phyloP scores from a whole-genome alignment of 2,888 invertebrate species.

The Campoletis raptor region DNA sequence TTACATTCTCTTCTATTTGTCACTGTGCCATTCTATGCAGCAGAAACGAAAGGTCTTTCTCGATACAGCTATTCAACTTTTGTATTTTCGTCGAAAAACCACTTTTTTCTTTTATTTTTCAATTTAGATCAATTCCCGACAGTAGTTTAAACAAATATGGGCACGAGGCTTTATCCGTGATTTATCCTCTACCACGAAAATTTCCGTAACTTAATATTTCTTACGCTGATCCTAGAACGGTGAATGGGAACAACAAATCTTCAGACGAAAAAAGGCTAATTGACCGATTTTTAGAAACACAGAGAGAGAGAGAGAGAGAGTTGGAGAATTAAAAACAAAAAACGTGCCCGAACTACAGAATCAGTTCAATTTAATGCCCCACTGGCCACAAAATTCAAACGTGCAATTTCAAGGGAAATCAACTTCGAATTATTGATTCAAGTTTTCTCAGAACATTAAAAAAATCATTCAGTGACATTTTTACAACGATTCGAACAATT shows the following conservation, averaged over 20 bases:
- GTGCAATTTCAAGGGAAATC: constrained; percentile 73
- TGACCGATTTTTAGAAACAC: constrained; percentile 45
- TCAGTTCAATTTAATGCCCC: constrained; percentile 78
- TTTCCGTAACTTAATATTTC: background rate
- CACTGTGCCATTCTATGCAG: background rate
- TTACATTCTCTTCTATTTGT: background rate
- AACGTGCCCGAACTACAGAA: constrained; percentile 66
- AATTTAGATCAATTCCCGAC: background rate
- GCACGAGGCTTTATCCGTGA: background rate
- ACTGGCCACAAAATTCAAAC: constrained; percentile 79
- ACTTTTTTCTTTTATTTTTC: background rate
- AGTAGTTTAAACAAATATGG: background rate
- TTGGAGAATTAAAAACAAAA: constrained; percentile 59
- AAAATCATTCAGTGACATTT: constrained; percentile 2
- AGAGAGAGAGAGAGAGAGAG: constrained; percentile 54
- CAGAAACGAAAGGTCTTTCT: background rate
- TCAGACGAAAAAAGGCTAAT: constrained; percentile 23
- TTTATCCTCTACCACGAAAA: background rate
- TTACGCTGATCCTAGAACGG: constrained; percentile 61
- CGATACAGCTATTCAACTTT: background rate
- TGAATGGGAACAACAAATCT: constrained; percentile 20
- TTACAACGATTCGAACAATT: background rate
- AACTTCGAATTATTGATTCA: background rate
- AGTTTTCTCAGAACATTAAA: constrained; percentile 8
- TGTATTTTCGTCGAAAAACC: background rate